Conservation (phyloP, 1,140 invertebrate species). For the Papilio polyxenes region DNA sequence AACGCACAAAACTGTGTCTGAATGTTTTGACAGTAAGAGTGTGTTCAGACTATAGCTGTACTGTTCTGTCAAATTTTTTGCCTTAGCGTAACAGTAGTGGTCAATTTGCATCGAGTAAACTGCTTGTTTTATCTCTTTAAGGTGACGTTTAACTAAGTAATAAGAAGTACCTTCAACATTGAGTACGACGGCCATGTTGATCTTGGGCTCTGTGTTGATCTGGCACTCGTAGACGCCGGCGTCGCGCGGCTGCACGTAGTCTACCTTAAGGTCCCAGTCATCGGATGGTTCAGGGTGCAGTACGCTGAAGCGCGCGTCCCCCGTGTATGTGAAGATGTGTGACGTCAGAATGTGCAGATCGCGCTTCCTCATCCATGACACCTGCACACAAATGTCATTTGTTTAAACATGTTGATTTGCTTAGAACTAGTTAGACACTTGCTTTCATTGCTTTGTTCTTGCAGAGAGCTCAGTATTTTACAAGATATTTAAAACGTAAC, state of each 20-base stretch:
- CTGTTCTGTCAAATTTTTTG: too few species aligned
- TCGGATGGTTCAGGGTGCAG: conserved; percentile 92
- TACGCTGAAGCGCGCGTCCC: conserved; percentile 91
- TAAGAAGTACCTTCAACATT: conserved; percentile 85
- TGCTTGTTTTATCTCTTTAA: background rate
- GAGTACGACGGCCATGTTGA: conserved; percentile 88
- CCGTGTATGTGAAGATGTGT: conserved; percentile 92
- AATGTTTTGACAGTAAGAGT: background rate
- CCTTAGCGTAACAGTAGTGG: background rate
- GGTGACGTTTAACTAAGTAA: background rate
- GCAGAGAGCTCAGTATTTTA: background rate
- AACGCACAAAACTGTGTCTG: background rate
- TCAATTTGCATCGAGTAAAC: background rate
- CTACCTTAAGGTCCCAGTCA: conserved; percentile 95
- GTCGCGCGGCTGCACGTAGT: conserved; percentile 92
- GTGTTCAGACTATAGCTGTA: too few species aligned
- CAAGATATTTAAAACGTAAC: background rate
- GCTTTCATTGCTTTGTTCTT: too few species aligned
- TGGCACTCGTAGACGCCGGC: conserved; percentile 94
- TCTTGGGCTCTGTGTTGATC: conserved; percentile 92
- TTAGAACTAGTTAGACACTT: too few species aligned
- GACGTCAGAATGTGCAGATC: conserved; percentile 95
- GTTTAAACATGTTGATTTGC: conserved; percentile 35
- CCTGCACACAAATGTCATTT: conserved; percentile 80
- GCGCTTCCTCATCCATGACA: conserved; percentile 95